Evolutionary conservation across 1,140 invertebrate species (phyloP).

Genomic region (Gryllus bimaculatus): DNA sequence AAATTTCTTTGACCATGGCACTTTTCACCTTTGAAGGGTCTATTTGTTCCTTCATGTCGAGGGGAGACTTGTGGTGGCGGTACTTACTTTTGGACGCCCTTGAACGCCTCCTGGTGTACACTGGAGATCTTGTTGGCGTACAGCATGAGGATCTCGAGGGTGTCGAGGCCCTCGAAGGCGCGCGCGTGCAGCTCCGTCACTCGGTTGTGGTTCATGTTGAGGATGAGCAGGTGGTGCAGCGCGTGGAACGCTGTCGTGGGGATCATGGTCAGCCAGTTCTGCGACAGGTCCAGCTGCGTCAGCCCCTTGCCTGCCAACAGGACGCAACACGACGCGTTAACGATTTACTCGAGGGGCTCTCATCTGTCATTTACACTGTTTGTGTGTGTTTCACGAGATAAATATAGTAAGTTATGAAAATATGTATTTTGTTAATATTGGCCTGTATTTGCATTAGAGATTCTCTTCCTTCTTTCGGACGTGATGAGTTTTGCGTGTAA

Average conservation of each 20-base stretch:
- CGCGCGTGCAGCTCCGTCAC: conserved; percentile 61
- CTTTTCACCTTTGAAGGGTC: too few relatives aligned
- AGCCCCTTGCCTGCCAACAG: conserved; percentile 56
- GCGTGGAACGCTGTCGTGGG: conserved; percentile 70
- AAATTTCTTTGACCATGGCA: too few relatives aligned
- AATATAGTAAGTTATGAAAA: too few relatives aligned
- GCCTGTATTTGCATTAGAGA: too few relatives aligned
- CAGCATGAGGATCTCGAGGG: conserved; percentile 73
- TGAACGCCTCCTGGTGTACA: conserved; percentile 71
- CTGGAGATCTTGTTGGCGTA: conserved; percentile 76
- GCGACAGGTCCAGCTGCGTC: conserved; percentile 72
- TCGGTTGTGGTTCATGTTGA: conserved; percentile 85
- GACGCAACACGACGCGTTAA: conserved; percentile 15
- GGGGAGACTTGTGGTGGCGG: neutral
- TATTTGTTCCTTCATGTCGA: too few relatives aligned
- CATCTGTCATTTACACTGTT: too few relatives aligned
- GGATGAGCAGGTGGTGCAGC: conserved; percentile 69
- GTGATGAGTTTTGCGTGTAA: too few relatives aligned
- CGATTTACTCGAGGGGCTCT: neutral
- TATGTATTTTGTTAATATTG: too few relatives aligned
- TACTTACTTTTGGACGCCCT: conserved; percentile 73
- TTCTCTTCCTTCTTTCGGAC: too few relatives aligned
- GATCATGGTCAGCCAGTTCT: conserved; percentile 63
- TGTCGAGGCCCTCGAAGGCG: conserved; percentile 75
- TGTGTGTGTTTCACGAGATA: too few relatives aligned